Evolutionary conservation across 2,113 vertebrate genomes (phyloP), one percentile per base, ranked within the genome.

Genomic region (Phaethornis superciliosus): DNA sequence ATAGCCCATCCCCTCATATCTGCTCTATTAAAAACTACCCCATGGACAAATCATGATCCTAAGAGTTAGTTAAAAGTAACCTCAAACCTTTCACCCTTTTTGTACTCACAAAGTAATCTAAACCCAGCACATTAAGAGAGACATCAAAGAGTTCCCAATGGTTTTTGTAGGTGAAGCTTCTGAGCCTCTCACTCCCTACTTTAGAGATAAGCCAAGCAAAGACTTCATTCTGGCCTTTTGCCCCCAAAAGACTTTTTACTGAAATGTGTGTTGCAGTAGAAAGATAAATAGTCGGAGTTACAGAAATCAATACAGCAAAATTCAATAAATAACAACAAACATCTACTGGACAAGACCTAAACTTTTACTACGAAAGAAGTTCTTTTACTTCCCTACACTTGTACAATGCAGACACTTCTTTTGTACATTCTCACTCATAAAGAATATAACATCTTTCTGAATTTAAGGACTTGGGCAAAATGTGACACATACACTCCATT

Each of bases 121-220:
- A 97, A 97, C 94, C 95, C 85, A 84, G 93, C 93, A 97, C 93
- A 97, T 98, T 97, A 97, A 95, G 95, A 95, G 94, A 97, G 76
- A 97, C 97, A 97, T 98, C 96, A 98, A 98, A 98, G 97, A 67
- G 81, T 76, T 47, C 86, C 64, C 87, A 91, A 96, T 94, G 95
- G 95, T 97, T 97, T 95, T 97, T 97, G 94, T 97, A 96, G 97
- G 97, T 96, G 94, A 92, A 96, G 30, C 96, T 80, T 97, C 94
- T 93, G 96, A 97, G 92, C 84, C 44, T 95, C 71, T 89, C 88
- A 67, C 80, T 97, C 95, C 95, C 93, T 28, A 88, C 92, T 95
- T 95, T 92, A 95, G 88, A 98, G 98, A 97, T 97, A 98, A 98
- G 94, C 67, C 95, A 93, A 94, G 95, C 94, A 96, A 97, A 97